Base-by-base conservation (phyloP, 1,140 invertebrate genomes). In the Globodera ellingtonae region DNA sequence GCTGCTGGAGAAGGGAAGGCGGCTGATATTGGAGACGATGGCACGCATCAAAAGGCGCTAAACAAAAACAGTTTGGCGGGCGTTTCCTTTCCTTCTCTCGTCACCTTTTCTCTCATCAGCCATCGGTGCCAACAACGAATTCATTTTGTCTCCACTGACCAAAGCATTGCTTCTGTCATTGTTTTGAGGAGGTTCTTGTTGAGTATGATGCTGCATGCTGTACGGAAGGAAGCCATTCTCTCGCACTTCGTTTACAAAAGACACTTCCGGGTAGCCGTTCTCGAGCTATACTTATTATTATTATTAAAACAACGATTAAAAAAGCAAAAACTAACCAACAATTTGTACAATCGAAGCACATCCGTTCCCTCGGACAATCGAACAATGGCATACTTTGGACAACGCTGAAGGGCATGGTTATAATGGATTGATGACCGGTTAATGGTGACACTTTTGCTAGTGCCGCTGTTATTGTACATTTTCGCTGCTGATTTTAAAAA, bases 191-290 rank as follows among this genome's bases (percentile, higher is more conserved):
- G 35, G 50, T 69, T 72, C n/a, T 13, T 3, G 79, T 56, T 83
- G 65, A 10, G 21, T 67, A 9, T 67, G 67, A 21, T 50, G 24
- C 44, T 78, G 56, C 73, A 72, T 72, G 44, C 35, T 62, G 15
- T 47, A 75, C 15, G 81, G 81, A 50, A 82, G 65, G 71, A 82
- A 82, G 21, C 77, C 81, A 50, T 82, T 82, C 62, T 82, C 81
- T n/a, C 81, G 81, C 46, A 82, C 67, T 84, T 82, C 81, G 72
- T 82, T 82, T n/a, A 82, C 81, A 69, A 82, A 82, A 35, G 81
- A 83, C n/a, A 82, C 81, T 56, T 82, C 81, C 9, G 75, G 59
- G 50, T 79, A 82, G 8, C 81, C 81, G 72, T 84, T 79, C 44
- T 85, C 83, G 56, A 82, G 50, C 81, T 82, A 21, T 21, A 82